Evolutionary conservation across 2,797 vertebrate species (phyloP).

Genomic region (Australoheros facetus): DNA sequence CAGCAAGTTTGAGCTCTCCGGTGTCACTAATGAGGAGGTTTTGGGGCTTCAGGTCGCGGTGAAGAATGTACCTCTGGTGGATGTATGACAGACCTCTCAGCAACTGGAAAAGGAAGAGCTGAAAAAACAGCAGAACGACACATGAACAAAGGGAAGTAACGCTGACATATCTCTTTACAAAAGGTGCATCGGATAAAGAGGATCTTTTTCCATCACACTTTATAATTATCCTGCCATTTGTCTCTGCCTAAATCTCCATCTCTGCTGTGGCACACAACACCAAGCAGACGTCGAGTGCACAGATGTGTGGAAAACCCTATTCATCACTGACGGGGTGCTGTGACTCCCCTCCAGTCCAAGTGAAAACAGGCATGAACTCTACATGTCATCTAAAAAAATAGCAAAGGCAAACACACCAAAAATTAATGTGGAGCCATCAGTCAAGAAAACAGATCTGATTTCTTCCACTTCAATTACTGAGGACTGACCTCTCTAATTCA

Average conservation of each 20-base stretch:
- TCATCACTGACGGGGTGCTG: not conserved
- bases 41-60: constrained; percentile 97
- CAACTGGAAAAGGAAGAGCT: constrained; percentile 98
- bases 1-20: constrained; percentile 96
- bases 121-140: constrained; percentile 43
- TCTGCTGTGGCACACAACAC: not conserved
- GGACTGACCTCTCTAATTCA: not conserved
- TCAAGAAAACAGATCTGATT: constrained; percentile 6
- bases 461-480: not conserved
- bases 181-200: not conserved
- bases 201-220: not conserved
- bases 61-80: constrained; percentile 97
- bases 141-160: not conserved
- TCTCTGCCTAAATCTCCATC: not conserved
- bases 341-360: constrained; percentile 1
- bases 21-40: constrained; percentile 98
- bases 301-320: constrained; percentile 10
- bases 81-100: constrained; percentile 96
- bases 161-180: not conserved
- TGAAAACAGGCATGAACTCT: not conserved
- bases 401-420: constrained; percentile 1
- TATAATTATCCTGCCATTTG: not conserved
- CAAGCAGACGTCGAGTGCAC: not conserved
- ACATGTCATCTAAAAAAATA: constrained; percentile 19
- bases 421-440: constrained; percentile 38